Evolutionary conservation across 2,888 invertebrate species (phyloP).

Genomic region (Melikaiella ostensackeni): DNA sequence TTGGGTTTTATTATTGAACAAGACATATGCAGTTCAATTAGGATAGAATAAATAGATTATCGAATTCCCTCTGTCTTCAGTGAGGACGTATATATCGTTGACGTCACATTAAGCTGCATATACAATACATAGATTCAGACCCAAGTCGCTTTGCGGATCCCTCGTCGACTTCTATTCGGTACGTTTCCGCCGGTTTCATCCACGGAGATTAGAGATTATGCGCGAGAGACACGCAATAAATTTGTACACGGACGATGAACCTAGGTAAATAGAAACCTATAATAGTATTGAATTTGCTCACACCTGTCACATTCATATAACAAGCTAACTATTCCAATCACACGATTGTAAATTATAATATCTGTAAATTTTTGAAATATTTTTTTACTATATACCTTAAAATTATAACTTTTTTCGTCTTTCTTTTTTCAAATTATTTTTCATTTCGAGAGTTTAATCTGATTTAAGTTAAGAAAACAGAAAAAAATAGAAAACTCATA

Average conservation of each 20-base stretch:
- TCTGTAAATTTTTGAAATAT: neutral
- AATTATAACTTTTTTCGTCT: no score
- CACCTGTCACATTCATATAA: slow-evolving; percentile 8
- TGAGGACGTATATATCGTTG: neutral
- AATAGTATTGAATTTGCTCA: slow-evolving; percentile 70
- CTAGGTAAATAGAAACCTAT: slow-evolving; percentile 64
- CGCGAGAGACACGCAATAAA: slow-evolving; percentile 67
- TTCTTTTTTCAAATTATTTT: no score
- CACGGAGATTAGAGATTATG: slow-evolving; percentile 47
- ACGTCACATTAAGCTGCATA: neutral
- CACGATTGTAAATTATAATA: slow-evolving; percentile 2
- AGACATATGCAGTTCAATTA: neutral
- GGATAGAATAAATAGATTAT: neutral
- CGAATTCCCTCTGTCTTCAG: slow-evolving; percentile 3
- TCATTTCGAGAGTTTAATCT: no score
- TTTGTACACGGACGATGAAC: slow-evolving; percentile 71
- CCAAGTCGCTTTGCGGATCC: slow-evolving; percentile 43
- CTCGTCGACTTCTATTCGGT: slow-evolving; percentile 42
- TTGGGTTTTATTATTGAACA: neutral
- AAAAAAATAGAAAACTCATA: no score
- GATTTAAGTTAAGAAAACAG: no score
- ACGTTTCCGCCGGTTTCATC: slow-evolving; percentile 44
- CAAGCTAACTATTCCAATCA: slow-evolving; percentile 14
- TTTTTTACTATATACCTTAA: neutral
- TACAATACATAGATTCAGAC: no score